phyloP scores from a whole-genome alignment of 1,140 invertebrate species.

The Bombus soroeensis region DNA sequence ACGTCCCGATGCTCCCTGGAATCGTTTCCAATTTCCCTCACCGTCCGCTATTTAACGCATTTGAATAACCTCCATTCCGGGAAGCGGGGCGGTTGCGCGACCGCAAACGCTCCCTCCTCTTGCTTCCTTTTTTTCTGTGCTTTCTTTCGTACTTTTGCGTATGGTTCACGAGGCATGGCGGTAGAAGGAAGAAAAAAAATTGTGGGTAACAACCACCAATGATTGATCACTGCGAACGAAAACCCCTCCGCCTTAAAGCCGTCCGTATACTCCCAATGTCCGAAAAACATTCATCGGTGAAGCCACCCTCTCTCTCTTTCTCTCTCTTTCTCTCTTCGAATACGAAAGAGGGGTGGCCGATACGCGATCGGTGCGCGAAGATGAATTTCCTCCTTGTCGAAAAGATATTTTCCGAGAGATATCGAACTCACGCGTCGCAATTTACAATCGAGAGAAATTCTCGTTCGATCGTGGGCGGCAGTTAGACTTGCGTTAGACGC shows the following conservation, averaged over 20 bases:
- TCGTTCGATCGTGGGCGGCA: neutral
- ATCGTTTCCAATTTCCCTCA: constrained; percentile 57
- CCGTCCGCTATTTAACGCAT: constrained; percentile 59
- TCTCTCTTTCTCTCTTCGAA: constrained; percentile 1
- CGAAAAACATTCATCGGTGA: constrained; percentile 78
- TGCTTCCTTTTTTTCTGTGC: neutral
- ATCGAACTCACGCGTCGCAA: constrained; percentile 14
- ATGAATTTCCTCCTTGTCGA: constrained; percentile 30
- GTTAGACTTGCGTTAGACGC: neutral
- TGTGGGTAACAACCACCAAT: constrained; percentile 52
- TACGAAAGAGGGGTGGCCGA: constrained; percentile 27
- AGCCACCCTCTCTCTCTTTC: constrained; percentile 43
- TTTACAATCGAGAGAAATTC: constrained; percentile 33
- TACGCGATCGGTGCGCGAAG: constrained; percentile 4
- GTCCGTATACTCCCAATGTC: constrained; percentile 73
- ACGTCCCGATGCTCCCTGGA: constrained; percentile 30
- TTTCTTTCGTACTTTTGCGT: constrained; percentile 60
- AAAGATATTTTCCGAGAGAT: neutral
- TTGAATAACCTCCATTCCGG: constrained; percentile 50
- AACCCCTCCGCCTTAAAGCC: constrained; percentile 45
- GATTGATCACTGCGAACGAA: constrained; percentile 64
- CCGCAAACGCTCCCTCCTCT: neutral
- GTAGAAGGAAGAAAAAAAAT: constrained; percentile 62
- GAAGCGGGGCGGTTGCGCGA: neutral
- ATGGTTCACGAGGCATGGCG: constrained; percentile 82